phyloP scores from a whole-genome alignment of 2,888 invertebrate genomes.

The Chrysolina haemoptera region DNA sequence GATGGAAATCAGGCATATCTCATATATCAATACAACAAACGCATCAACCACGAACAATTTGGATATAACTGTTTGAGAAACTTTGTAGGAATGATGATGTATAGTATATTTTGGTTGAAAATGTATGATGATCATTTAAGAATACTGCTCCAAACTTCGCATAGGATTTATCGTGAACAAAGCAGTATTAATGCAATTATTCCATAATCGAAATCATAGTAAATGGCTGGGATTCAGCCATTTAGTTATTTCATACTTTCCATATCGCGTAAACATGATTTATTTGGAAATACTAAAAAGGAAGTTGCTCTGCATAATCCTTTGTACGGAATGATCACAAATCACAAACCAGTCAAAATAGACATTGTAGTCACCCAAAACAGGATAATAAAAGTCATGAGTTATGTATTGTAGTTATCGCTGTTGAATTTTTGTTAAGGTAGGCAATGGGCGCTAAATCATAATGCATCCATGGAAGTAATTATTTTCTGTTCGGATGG shows the following conservation, averaged over 20 bases:
- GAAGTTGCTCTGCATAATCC: slow-evolving; percentile 15
- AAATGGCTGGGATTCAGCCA: not conserved
- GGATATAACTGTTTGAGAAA: too few relatives aligned
- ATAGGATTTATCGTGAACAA: too few relatives aligned
- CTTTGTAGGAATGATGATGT: too few relatives aligned
- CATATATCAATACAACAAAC: too few relatives aligned
- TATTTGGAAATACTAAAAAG: not conserved
- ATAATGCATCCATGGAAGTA: not conserved
- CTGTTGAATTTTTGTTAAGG: not conserved
- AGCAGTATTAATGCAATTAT: too few relatives aligned
- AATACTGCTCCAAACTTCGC: too few relatives aligned
- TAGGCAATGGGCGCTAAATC: not conserved
- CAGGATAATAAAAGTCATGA: slow-evolving; percentile 25
- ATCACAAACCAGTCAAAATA: slow-evolving; percentile 17
- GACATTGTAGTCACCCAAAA: slow-evolving; percentile 18
- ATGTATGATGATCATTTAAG: too few relatives aligned
- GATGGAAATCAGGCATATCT: too few relatives aligned
- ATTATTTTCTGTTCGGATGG: not conserved
- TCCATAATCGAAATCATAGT: too few relatives aligned
- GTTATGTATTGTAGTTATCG: not conserved
- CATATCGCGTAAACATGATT: slow-evolving; percentile 20
- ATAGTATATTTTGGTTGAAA: too few relatives aligned
- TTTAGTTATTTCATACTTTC: slow-evolving; percentile 15
- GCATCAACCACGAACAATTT: too few relatives aligned
- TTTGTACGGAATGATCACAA: slow-evolving; percentile 21